Percentiles rank a stretch among this genome's conserved stretches.
These are phyloP conservation scores for Enteromius radiatus DNA, from an alignment of 2,797 vertebrate species.

Conservation along the genomic window DNA sequence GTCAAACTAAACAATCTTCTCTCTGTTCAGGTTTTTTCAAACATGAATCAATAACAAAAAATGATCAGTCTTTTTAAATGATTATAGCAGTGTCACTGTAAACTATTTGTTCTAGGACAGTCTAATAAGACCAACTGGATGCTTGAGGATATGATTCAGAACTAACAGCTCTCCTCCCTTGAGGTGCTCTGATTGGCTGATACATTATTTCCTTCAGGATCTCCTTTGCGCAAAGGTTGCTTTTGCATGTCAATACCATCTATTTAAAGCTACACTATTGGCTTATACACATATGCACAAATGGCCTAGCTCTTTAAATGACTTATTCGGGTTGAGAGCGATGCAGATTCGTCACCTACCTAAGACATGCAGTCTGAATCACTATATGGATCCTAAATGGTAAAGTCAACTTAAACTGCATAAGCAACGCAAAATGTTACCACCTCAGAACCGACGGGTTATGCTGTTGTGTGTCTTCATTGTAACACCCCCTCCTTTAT, in stretches of 20 bases:
- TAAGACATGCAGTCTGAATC: background rate
- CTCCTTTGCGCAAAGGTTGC: slow-evolving; percentile 33
- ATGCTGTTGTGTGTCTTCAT: slow-evolving; percentile 6
- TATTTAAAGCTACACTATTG: slow-evolving; percentile 34
- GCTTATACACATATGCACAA: slow-evolving; percentile 24
- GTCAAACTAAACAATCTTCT: background rate
- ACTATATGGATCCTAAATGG: background rate
- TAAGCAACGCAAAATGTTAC: background rate
- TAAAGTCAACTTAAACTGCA: background rate
- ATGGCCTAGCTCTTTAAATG: background rate
- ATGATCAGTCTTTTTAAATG: background rate
- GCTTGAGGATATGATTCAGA: slow-evolving; percentile 40
- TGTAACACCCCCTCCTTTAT: slow-evolving; percentile 20
- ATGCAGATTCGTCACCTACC: background rate
- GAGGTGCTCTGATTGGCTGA: slow-evolving; percentile 42
- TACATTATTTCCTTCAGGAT: slow-evolving; percentile 42
- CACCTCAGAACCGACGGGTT: background rate
- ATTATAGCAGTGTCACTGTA: background rate
- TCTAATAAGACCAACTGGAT: slow-evolving; percentile 35
- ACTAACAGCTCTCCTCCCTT: slow-evolving; percentile 29
- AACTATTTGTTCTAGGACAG: slow-evolving; percentile 31
- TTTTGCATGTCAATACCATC: slow-evolving; percentile 46
- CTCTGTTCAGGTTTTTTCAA: background rate
- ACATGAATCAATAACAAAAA: background rate
- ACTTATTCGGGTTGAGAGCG: background rate